These are phyloP conservation scores for Nemurella pictetii DNA, from an alignment of 2,888 invertebrate genomes.

Conservation along the genomic window DNA sequence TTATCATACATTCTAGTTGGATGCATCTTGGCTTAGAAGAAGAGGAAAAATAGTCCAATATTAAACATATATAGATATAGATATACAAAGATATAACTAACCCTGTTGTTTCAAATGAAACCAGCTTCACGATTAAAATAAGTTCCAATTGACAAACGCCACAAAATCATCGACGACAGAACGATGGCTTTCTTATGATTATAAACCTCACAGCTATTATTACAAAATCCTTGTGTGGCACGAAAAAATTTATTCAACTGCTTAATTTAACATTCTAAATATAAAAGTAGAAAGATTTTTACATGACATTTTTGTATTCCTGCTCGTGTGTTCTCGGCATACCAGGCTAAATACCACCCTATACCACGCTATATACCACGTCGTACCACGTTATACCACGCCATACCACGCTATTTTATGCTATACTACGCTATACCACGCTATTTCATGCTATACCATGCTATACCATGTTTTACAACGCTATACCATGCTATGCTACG, in stretches of 20 bases:
- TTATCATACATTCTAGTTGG: neutral
- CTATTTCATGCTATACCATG: too few species aligned
- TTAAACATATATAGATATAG: neutral
- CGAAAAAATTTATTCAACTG: neutral
- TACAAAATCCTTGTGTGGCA: neutral
- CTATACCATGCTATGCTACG: too few species aligned
- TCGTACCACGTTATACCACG: too few species aligned
- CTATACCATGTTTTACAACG: too few species aligned
- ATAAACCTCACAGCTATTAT: neutral
- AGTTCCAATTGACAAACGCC: neutral
- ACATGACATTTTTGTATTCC: neutral
- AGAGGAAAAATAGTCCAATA: neutral
- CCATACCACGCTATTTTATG: too few species aligned
- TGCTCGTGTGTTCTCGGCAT: neutral
- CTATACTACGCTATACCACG: too few species aligned
- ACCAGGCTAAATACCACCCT: too few species aligned
- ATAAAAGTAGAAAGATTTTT: neutral
- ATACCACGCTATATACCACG: too few species aligned
- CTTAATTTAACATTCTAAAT: conserved; percentile 1
- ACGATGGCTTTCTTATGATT: neutral
- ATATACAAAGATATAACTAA: too few species aligned
- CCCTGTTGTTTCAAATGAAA: neutral
- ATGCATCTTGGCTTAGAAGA: neutral
- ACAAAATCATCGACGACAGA: too few species aligned
- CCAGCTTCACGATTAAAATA: neutral